Base-by-base conservation (phyloP, 2,888 invertebrate genomes). In the Caenorhabditis auriculariae region DNA sequence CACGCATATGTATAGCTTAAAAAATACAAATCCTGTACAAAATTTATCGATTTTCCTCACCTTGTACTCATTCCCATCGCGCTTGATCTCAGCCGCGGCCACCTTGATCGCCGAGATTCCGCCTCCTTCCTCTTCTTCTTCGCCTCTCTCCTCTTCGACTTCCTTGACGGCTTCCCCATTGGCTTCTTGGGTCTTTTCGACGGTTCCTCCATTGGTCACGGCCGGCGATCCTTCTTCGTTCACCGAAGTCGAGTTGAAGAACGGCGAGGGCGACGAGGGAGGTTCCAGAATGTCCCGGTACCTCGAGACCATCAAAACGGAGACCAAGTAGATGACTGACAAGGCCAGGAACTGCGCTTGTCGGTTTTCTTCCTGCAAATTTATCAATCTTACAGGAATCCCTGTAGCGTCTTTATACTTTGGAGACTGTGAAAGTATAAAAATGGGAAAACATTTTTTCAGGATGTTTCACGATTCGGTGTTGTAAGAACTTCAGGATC, bases 221-320 rank as follows among this genome's bases (percentile, higher is more conserved):
- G 35, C 9, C 35, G 35, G 35, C 9, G 35, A 32, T 12, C 35
- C n/a, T 19, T 37, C 47, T 15, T 47, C 38, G 4, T 17, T 12
- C 4, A 7, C 12, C 24, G 54, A 65, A 15, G 65, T 66, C 7
- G 71, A 67, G 44, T 73, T 67, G 69, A 79, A 60, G 80, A 83
- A 81, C 6, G 81, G 81, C 28, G 75, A 76, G 32, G 81, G 79
- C 21, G 77, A 75, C 0, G 75, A 61, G 7, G 84, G 84, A 4
- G 98, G 96, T 85, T 98, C 98, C 81, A 99, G 85, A 74, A 98
- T 96, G 83, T 99, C 98, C 12, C 74, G 88, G 85, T 99, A 99
- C 83, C 98, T 94, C 42, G 96, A 98, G 69, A 99, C 98, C 98
- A 99, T 99, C 82, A 99, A 86, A 75, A 99, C 98, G 28, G 96